A percentile compares a stretch with the other conserved stretches of the same genome.
These are phyloP conservation scores for Poeciliopsis turneri DNA, from an alignment of 2,797 vertebrate genomes.

Conservation along the genomic window DNA sequence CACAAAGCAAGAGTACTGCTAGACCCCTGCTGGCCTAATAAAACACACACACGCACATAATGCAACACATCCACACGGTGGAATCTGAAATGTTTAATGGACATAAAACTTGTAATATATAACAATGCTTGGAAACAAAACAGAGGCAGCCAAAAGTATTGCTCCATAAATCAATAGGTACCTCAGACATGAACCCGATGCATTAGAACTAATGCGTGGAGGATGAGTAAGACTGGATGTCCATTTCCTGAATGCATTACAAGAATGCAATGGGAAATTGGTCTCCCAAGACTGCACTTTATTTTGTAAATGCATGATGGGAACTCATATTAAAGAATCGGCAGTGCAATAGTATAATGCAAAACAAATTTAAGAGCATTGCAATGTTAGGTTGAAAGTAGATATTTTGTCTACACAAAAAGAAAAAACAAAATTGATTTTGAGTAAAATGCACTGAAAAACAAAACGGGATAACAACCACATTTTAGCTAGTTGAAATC, in stretches of 20 bases:
- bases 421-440: not conserved
- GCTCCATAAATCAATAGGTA: conserved; percentile 22
- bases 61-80: conserved; percentile 20
- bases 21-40: conserved; percentile 51
- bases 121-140: not conserved
- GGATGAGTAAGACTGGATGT: conserved; percentile 11
- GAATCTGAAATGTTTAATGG: not conserved
- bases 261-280: conserved; percentile 16
- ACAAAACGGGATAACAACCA: not conserved
- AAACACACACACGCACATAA: conserved; percentile 32
- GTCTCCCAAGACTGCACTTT: conserved; percentile 13
- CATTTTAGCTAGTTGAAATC: not conserved
- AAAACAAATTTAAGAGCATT: not conserved
- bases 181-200: conserved; percentile 23
- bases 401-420: not conserved
- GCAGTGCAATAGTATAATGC: not conserved
- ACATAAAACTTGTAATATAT: not conserved
- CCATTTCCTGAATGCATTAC: conserved; percentile 40
- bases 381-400: not conserved
- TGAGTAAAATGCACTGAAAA: not conserved
- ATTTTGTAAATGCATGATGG: conserved; percentile 39
- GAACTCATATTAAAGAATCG: conserved; percentile 34
- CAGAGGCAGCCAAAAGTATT: not conserved
- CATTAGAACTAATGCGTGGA: conserved; percentile 17
- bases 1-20: conserved; percentile 68